Conservation (phyloP, 2,888 invertebrate genomes). For the Drosophila anomalata region DNA sequence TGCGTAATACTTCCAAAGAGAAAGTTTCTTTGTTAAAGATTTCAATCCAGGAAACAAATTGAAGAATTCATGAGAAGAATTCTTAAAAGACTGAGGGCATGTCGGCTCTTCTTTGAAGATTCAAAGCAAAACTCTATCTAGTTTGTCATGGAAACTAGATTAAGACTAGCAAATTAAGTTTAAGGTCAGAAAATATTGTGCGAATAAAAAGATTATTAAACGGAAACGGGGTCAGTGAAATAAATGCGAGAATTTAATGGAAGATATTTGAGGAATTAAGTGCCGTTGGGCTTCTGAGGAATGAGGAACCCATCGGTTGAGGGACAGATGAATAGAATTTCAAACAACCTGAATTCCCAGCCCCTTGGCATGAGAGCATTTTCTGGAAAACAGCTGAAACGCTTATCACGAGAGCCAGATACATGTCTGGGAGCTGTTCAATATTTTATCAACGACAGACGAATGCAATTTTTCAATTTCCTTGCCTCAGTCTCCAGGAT, state of each 20-base stretch:
- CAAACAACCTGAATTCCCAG: constrained; percentile 5
- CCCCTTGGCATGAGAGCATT: constrained; percentile 40
- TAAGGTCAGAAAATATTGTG: constrained; percentile 50
- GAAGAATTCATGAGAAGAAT: not conserved
- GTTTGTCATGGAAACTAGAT: constrained; percentile 17
- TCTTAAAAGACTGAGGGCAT: constrained; percentile 1
- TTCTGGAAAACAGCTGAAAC: constrained; percentile 54
- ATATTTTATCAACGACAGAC: constrained; percentile 69
- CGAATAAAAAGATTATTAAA: constrained; percentile 10
- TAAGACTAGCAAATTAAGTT: constrained; percentile 21
- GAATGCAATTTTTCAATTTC: constrained; percentile 78
- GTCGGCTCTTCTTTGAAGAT: constrained; percentile 38
- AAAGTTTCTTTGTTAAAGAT: constrained; percentile 41
- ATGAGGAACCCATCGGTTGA: constrained; percentile 24
- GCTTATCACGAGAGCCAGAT: constrained; percentile 55
- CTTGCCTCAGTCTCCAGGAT: not conserved
- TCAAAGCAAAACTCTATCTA: constrained; percentile 6
- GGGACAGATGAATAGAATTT: constrained; percentile 28
- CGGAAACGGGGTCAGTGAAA: constrained; percentile 25
- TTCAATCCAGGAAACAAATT: not conserved
- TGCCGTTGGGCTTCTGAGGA: constrained; percentile 33
- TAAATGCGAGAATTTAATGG: constrained; percentile 25
- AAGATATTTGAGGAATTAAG: constrained; percentile 33
- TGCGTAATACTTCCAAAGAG: constrained; percentile 26
- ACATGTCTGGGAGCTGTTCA: constrained; percentile 44